phyloP scores from a whole-genome alignment of 2,113 vertebrate genomes.

The Varanus salvator region DNA sequence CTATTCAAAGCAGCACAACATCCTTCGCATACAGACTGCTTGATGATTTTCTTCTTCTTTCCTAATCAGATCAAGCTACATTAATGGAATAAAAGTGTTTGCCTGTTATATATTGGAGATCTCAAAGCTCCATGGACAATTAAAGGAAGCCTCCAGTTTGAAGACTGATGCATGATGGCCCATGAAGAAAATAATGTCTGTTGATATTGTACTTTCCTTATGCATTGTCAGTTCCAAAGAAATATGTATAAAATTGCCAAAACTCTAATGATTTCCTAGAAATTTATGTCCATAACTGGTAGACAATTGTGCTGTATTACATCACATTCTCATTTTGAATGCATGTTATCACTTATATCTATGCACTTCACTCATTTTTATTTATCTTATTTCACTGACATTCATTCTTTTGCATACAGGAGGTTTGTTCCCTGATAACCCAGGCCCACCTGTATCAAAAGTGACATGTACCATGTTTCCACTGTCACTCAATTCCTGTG shows the following conservation, averaged over 20 bases:
- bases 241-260: background rate
- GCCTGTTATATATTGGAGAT: slow-evolving; percentile 80
- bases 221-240: slow-evolving; percentile 6
- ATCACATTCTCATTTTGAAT: background rate
- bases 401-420: background rate
- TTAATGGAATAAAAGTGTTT: slow-evolving; percentile 81
- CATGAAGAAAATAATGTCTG: background rate
- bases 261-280: background rate
- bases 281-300: background rate
- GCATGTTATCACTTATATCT: background rate
- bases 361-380: background rate
- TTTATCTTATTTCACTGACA: background rate
- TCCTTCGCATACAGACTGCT: background rate
- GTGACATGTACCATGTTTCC: background rate
- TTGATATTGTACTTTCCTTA: background rate
- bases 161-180: background rate
- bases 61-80: slow-evolving; percentile 78
- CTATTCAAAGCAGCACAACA: background rate
- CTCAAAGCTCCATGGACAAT: slow-evolving; percentile 65
- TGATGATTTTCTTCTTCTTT: slow-evolving; percentile 16
- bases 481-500: background rate
- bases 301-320: background rate
- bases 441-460: background rate
- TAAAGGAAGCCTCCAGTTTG: background rate
- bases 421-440: background rate